Conservation (phyloP, 2,888 invertebrate genomes). For the Acanthopleura granulata region DNA sequence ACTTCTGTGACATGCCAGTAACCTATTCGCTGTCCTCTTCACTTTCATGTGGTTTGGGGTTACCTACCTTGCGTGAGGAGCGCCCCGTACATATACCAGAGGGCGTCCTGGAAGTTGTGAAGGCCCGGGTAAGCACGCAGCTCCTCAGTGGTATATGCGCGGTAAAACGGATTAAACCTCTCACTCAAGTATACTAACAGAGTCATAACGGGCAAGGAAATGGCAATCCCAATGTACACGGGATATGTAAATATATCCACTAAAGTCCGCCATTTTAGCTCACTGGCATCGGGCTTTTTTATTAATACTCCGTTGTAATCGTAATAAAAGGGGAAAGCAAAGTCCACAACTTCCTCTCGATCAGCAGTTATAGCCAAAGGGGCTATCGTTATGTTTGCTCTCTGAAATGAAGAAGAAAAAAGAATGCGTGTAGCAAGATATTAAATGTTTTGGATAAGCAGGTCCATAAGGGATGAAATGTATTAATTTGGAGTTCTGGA, state of each 20-base stretch:
- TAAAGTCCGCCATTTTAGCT: conserved; percentile 18
- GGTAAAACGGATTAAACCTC: conserved; percentile 44
- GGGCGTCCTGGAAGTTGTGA: conserved; percentile 48
- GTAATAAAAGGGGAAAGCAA: conserved; percentile 15
- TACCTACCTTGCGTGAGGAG: conserved; percentile 88
- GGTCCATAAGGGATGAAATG: no score
- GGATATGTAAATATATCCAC: conserved; percentile 23
- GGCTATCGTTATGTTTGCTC: conserved; percentile 1
- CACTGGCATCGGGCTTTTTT: background rate
- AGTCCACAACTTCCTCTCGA: conserved; percentile 10
- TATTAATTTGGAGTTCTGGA: no score
- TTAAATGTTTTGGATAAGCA: no score
- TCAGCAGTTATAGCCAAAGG: conserved; percentile 6
- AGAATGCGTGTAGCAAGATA: no score
- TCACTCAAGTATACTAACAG: conserved; percentile 43
- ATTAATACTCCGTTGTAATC: conserved; percentile 17
- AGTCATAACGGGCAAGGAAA: conserved; percentile 36
- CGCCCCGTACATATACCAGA: conserved; percentile 92
- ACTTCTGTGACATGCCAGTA: no score
- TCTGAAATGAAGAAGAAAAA: conserved; percentile 11
- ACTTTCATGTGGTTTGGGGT: no score
- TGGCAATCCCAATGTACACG: conserved; percentile 43
- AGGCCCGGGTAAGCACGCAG: conserved; percentile 12
- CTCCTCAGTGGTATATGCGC: conserved; percentile 18
- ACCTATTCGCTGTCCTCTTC: no score